Evolutionary conservation across 2,113 vertebrate species (phyloP), one percentile per base, ranked within the genome.

Genomic region (Microtus oregoni): DNA sequence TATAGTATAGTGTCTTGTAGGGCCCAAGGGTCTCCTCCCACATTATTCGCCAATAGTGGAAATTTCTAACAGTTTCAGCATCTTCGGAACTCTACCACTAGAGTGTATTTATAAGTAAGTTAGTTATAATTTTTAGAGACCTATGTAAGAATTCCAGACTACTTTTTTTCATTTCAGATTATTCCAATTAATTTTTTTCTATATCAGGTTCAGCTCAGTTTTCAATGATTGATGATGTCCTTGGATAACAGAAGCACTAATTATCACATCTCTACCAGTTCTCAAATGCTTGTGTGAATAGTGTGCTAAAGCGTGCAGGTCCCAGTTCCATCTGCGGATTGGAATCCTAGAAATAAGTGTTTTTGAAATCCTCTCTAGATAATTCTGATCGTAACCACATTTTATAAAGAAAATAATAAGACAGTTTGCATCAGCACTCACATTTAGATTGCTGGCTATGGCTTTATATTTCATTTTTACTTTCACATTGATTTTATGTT

Each of bases 401-500:
- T 79, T 93, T 91, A 50, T 83, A 65, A 20, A 70, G 73, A 41
- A 91, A 96, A 86, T 8, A 10, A 32, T 88, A 94, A 96, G 87
- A 86, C 93, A 85, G 95, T 92, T 96, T 93, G 24, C 10, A 92
- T 95, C 72, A 58, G 17, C n/a, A 44, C 6, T 96, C 75, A 82
- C 63, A 93, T 92, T 95, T 94, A 95, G 52, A 89, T 52, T 86
- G 91, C 58, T 91, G 22, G 47, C 90, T 96, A 90, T 97, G 95
- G 52, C 76, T 86, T 90, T 83, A 94, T 95, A 96, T 87, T 97
- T 97, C 17, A 89, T 90, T 58, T 90, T 91, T 81, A 95, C 38
- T 95, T 92, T 10, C 67, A 82, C 91, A 92, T 97, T 97, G 95
- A 97, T 95, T 97, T 97, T 93, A 91, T 95, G 75, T 85, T 97